A percentile compares a stretch with the other conserved stretches of the same genome.
Evolutionary conservation across 2,797 vertebrate genomes (phyloP).

Genomic region (Perodicticus potto): DNA sequence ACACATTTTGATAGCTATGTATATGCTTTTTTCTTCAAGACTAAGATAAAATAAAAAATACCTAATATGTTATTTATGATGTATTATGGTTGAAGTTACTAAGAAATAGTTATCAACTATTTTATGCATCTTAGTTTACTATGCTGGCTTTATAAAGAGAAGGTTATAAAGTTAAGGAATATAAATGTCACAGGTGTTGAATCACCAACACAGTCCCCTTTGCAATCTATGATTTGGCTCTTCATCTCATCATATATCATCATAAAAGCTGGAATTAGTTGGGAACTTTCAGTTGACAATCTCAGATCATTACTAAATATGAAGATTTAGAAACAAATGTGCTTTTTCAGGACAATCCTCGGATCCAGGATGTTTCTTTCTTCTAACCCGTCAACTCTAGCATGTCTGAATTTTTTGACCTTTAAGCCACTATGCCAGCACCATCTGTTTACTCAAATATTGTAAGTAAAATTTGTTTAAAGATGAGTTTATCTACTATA

Average conservation of each 20-base stretch:
- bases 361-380: background rate
- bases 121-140: background rate
- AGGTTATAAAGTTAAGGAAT: background rate
- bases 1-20: background rate
- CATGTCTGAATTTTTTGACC: constrained; percentile 35
- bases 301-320: background rate
- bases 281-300: background rate
- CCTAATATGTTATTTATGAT: background rate
- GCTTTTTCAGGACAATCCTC: constrained; percentile 10
- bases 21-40: background rate
- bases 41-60: background rate
- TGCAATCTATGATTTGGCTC: background rate
- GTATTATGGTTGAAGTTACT: background rate
- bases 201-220: background rate
- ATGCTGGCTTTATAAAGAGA: background rate
- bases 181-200: background rate
- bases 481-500: constrained; percentile 24
- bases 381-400: constrained; percentile 2
- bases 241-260: constrained; percentile 21
- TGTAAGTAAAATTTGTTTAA: constrained; percentile 46
- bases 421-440: constrained; percentile 33
- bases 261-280: constrained; percentile 15
- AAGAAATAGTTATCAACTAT: background rate
- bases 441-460: constrained; percentile 64
- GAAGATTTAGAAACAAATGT: background rate